Base-by-base conservation (phyloP, 2,113 vertebrate species). In the Trichechus manatus region DNA sequence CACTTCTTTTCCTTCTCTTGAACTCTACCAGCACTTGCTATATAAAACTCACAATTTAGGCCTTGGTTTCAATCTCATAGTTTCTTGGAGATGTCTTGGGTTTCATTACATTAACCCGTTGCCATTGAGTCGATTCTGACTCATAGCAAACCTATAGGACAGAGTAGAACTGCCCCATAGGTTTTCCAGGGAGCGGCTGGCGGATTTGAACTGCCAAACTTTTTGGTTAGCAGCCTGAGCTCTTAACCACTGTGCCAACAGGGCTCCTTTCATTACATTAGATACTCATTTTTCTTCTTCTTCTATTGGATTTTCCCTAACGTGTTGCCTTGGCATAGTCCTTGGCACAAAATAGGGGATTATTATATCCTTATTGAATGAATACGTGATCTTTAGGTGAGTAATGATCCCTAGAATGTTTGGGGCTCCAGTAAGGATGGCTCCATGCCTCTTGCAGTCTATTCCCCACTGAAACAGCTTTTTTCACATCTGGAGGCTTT, bases 291-390 rank as follows among this genome's bases (percentile, higher is more conserved):
- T 96, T 50, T 78, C 50, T 91, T 82, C 27, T 79, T 70, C 53
- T 91, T 78, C 22, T 86, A 87, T 85, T 81, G 42, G 77, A 66
- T 89, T 89, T 91, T 33, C 14, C 36, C 53, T 83, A 93, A n/a
- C 1, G 59, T 82, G 15, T 36, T 72, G 20, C 33, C 53, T 94
- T 79, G 42, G 27, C 22, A 89, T 61, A 64, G 36, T 83, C 92
- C 61, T 86, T 91, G 66, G 83, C 33, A 95, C 11, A 47, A 9
- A 95, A 64, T 19, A 61, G 19, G 6, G 25, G n/a, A 11, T 93
- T 94, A 66, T 87, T 74, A 39, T 25, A 79, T 15, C 1, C 22
- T 81, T 84, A 11, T 50, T 89, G 20, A 95, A 93, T 86, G 23
- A 64, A 83, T 15, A 44, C 42, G 56, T 72, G 6, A 25, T 75